A percentile compares a stretch with the other conserved stretches of the same genome.
Evolutionary conservation across 2,113 vertebrate genomes (phyloP).

Genomic region (Platysternon megacephalum): DNA sequence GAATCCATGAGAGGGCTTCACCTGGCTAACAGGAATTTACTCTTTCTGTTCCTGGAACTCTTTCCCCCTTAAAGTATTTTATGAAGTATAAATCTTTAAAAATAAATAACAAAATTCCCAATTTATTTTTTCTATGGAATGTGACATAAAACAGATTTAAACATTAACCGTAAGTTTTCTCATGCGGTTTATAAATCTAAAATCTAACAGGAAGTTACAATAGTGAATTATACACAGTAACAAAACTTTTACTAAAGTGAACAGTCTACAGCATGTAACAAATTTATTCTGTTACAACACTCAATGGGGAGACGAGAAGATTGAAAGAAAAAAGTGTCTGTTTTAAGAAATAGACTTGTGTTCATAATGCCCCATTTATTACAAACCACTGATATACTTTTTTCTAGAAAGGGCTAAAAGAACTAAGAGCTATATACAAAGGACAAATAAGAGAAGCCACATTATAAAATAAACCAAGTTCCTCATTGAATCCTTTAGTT

Average conservation of each 20-base stretch:
- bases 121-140: background rate
- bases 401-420: background rate
- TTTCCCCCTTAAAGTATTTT: background rate
- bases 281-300: background rate
- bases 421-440: background rate
- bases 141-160: background rate
- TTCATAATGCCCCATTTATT: background rate
- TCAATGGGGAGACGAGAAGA: background rate
- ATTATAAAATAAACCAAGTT: background rate
- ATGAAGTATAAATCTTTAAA: background rate
- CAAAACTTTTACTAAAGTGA: background rate
- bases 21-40: background rate
- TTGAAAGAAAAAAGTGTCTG: background rate
- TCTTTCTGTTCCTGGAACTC: background rate
- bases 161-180: background rate
- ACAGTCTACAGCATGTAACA: background rate
- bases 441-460: background rate
- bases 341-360: background rate
- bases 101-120: background rate
- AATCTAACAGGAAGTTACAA: background rate
- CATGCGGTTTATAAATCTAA: background rate
- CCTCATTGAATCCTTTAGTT: slow-evolving; percentile 4
- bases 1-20: background rate
- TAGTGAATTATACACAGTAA: background rate
- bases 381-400: background rate